Conservation (phyloP, 2,797 vertebrate genomes). For the Takifugu rubripes region DNA sequence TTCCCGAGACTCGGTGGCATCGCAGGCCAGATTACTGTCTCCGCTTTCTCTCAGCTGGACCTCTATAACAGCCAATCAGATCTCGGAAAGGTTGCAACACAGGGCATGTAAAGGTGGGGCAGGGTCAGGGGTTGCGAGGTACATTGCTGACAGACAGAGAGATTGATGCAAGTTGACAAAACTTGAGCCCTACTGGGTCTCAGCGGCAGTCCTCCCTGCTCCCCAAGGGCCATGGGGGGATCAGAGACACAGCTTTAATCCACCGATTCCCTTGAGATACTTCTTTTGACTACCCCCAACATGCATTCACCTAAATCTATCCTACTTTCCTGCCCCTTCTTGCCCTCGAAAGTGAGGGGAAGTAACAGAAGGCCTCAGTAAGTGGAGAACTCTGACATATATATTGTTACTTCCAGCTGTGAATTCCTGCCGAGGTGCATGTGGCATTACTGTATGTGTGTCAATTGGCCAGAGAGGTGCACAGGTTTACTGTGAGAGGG, state of each 20-base stretch:
- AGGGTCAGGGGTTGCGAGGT: constrained; percentile 68
- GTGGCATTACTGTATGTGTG: constrained; percentile 28
- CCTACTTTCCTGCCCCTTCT: constrained; percentile 43
- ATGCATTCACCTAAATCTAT: constrained; percentile 35
- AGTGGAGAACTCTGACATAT: constrained; percentile 63
- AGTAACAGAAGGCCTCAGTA: constrained; percentile 47
- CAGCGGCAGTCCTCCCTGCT: constrained; percentile 51
- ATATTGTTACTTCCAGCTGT: constrained; percentile 62
- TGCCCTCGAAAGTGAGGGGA: constrained; percentile 53
- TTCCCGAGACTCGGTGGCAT: constrained; percentile 50
- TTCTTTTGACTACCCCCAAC: constrained; percentile 36
- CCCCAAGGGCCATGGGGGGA: constrained; percentile 48
- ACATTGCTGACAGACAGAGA: constrained; percentile 68
- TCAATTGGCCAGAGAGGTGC: constrained; percentile 25
- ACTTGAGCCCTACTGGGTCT: constrained; percentile 62
- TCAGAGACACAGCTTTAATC: constrained; percentile 46
- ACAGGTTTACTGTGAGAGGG: constrained; percentile 15
- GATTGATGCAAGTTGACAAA: constrained; percentile 77
- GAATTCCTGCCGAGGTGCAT: constrained; percentile 51
- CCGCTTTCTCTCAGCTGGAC: constrained; percentile 59
- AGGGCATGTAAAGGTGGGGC: constrained; percentile 57
- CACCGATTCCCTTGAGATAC: constrained; percentile 37
- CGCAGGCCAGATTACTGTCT: constrained; percentile 62
- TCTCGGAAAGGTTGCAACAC: constrained; percentile 55
- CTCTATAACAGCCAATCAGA: constrained; percentile 53